Evolutionary conservation across 2,113 vertebrate species (phyloP).

Genomic region (Poeciliopsis occidentalis): DNA sequence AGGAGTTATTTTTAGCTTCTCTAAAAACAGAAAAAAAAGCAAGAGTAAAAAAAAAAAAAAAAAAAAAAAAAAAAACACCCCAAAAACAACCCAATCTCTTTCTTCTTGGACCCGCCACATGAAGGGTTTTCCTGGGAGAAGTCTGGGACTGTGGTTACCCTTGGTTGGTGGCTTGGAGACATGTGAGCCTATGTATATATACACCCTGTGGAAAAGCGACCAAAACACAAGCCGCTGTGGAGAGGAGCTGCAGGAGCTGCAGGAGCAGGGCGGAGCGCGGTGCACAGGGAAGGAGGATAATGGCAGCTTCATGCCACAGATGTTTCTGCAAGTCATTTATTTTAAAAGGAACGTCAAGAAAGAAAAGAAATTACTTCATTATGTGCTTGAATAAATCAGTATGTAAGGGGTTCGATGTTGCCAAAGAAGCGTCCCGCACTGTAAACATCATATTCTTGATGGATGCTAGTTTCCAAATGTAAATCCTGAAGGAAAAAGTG

Average conservation of each 20-base stretch:
- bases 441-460: conserved; percentile 1
- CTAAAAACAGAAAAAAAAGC: conserved; percentile 12
- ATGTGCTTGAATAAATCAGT: conserved; percentile 23
- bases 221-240: conserved; percentile 53
- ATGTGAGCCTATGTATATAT: conserved; percentile 52
- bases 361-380: conserved; percentile 18
- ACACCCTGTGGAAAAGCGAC: conserved; percentile 48
- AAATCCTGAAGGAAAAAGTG: not conserved
- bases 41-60: no score
- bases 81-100: conserved; percentile 6
- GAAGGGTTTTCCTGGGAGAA: conserved; percentile 47
- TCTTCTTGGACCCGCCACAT: conserved; percentile 34
- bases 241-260: conserved; percentile 3
- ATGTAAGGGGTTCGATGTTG: conserved; percentile 8
- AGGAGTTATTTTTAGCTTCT: conserved; percentile 41
- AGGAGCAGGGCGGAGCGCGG: conserved; percentile 2
- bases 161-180: conserved; percentile 66
- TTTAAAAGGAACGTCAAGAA: conserved; percentile 31
- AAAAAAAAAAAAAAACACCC: no score
- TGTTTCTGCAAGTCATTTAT: conserved; percentile 45
- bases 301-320: conserved; percentile 49
- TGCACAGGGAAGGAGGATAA: conserved; percentile 18
- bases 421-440: conserved; percentile 9
- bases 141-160: conserved; percentile 55
- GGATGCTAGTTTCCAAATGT: not conserved